These are phyloP conservation scores for Coilia nasus DNA, from an alignment of 2,797 vertebrate species.

Conservation along the genomic window DNA sequence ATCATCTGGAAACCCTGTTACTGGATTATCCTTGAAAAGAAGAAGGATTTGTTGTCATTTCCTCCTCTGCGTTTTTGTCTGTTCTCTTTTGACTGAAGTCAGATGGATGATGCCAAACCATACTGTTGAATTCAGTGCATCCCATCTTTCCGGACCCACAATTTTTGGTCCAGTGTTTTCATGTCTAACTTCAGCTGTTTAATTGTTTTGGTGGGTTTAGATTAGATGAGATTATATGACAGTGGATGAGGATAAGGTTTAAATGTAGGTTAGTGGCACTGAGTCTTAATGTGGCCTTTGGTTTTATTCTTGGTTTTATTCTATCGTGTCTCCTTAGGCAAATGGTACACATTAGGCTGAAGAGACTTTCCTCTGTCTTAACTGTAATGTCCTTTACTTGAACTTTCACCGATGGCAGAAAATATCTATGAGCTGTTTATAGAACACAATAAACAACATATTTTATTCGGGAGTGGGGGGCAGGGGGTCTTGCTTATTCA, in stretches of 20 bases:
- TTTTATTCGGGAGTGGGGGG: background rate
- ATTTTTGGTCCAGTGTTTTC: background rate
- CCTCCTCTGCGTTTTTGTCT: background rate
- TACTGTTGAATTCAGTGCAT: background rate
- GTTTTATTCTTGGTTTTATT: background rate
- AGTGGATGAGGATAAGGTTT: slow-evolving; percentile 14
- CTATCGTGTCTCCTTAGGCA: background rate
- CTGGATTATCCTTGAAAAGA: slow-evolving; percentile 1
- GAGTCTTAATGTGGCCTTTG: no score
- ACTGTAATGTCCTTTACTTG: background rate
- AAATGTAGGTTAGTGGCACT: background rate
- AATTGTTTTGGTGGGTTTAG: background rate
- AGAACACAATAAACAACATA: background rate
- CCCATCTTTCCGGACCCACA: background rate
- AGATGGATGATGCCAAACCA: background rate
- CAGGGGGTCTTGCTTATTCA: background rate
- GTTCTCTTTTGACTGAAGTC: background rate
- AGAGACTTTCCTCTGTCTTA: background rate
- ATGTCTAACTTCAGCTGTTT: background rate
- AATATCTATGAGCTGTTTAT: background rate
- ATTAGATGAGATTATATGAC: no score
- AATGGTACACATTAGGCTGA: background rate
- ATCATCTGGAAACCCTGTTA: slow-evolving; percentile 5
- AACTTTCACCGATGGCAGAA: background rate
- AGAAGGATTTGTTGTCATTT: background rate